Evolutionary conservation across 2,113 vertebrate genomes (phyloP).

Genomic region (Serinus canaria): DNA sequence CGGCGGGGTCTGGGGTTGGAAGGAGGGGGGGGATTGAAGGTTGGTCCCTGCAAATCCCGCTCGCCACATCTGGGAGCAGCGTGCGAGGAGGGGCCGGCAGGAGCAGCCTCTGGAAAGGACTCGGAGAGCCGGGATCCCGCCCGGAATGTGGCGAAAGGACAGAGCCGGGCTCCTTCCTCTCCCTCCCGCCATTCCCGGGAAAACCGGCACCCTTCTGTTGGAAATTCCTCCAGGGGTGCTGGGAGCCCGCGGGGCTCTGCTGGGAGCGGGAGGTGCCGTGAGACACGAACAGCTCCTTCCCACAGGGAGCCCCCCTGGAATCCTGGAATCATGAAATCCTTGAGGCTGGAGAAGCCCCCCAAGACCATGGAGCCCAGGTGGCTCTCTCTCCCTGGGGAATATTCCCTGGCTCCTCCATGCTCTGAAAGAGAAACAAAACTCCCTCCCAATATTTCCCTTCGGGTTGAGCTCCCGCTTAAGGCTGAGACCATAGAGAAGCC

Average conservation of each 20-base stretch:
- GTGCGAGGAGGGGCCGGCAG: background rate
- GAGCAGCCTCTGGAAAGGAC: background rate
- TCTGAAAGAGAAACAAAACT: background rate
- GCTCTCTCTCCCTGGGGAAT: background rate
- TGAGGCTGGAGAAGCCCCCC: background rate
- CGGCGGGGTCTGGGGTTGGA: background rate
- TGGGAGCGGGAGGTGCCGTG: background rate
- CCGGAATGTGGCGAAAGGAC: rapidly evolving
- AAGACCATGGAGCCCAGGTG: rapidly evolving
- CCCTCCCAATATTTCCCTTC: background rate
- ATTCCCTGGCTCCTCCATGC: background rate
- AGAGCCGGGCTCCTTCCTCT: background rate
- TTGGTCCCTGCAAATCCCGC: background rate
- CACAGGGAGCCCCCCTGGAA: rapidly evolving
- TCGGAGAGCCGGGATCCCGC: rapidly evolving
- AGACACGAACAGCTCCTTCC: background rate
- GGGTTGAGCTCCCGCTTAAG: background rate
- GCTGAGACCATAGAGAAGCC: background rate
- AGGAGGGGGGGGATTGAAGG: background rate
- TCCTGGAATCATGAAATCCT: rapidly evolving
- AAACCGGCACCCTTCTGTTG: background rate
- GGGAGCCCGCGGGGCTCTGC: background rate
- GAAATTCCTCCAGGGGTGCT: rapidly evolving
- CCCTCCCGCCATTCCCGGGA: background rate
- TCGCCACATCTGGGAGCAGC: background rate